phyloP scores from a whole-genome alignment of 2,797 vertebrate species.

The Graptemys geographica region DNA sequence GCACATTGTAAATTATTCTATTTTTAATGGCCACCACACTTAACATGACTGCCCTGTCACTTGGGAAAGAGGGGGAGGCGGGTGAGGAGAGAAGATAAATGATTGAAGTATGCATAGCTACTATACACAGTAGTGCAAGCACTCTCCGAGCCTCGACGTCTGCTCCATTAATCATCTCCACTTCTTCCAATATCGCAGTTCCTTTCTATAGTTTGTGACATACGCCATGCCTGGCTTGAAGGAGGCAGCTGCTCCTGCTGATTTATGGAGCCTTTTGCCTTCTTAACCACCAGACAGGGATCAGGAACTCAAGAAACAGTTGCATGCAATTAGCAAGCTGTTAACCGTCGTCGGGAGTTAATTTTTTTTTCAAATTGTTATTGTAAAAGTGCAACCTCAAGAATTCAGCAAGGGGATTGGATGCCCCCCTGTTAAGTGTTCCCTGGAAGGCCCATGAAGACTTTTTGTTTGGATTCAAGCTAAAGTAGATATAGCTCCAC shows the following conservation, averaged over 20 bases:
- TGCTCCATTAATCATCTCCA: constrained; percentile 66
- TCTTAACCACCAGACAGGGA: constrained; percentile 62
- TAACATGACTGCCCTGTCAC: background rate
- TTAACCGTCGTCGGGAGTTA: constrained; percentile 37
- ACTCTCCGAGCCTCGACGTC: constrained; percentile 54
- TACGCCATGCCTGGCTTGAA: constrained; percentile 68
- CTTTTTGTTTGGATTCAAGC: background rate
- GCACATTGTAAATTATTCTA: background rate
- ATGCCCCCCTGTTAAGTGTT: background rate
- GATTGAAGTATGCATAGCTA: constrained; percentile 16
- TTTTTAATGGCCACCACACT: background rate
- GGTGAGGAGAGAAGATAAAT: constrained; percentile 54
- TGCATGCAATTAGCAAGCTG: constrained; percentile 44
- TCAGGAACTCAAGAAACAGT: constrained; percentile 65
- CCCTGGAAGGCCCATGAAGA: background rate
- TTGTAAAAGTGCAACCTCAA: background rate
- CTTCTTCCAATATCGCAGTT: constrained; percentile 24
- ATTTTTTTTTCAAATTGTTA: background rate
- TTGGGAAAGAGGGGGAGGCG: background rate
- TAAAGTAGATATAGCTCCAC: background rate
- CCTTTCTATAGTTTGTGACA: constrained; percentile 64
- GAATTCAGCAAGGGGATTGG: background rate
- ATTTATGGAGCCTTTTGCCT: constrained; percentile 70
- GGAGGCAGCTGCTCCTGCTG: constrained; percentile 68
- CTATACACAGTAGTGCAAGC: constrained; percentile 61